phyloP scores from a whole-genome alignment of 2,888 invertebrate species.

The Dorcus hopei region DNA sequence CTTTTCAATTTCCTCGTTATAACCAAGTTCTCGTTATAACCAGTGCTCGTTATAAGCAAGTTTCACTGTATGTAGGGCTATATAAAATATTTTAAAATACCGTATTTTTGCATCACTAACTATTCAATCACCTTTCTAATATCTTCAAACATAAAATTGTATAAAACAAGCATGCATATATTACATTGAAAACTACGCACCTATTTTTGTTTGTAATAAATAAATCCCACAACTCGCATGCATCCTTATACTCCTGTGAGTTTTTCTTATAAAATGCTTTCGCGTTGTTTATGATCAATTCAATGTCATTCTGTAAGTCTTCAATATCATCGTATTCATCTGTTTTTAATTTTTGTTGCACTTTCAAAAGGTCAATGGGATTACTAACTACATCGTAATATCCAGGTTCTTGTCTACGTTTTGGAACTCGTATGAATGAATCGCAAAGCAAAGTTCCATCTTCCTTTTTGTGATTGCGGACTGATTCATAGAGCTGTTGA shows the following conservation, averaged over 20 bases:
- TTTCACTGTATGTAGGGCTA: too few species aligned
- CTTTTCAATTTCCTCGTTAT: too few species aligned
- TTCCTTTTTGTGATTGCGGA: slow-evolving; percentile 86
- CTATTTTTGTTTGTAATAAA: slow-evolving; percentile 62
- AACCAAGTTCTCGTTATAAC: too few species aligned
- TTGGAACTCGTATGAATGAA: slow-evolving; percentile 91
- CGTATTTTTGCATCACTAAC: too few species aligned
- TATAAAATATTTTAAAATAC: too few species aligned
- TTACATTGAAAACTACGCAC: slow-evolving; percentile 25
- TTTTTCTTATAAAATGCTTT: slow-evolving; percentile 91
- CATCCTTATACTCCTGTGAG: slow-evolving; percentile 85
- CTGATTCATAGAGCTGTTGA: slow-evolving; percentile 89
- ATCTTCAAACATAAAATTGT: too few species aligned
- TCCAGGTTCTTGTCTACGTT: slow-evolving; percentile 85
- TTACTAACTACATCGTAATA: slow-evolving; percentile 90
- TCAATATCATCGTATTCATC: slow-evolving; percentile 95
- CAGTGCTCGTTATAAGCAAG: too few species aligned
- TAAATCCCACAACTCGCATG: slow-evolving; percentile 82
- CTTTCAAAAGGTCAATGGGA: slow-evolving; percentile 92
- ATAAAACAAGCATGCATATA: too few species aligned
- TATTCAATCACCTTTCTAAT: too few species aligned
- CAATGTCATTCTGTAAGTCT: slow-evolving; percentile 85
- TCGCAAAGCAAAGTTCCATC: slow-evolving; percentile 90
- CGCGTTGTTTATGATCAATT: slow-evolving; percentile 89
- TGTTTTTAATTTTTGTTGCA: slow-evolving; percentile 95